Evolutionary conservation across 2,113 vertebrate genomes (phyloP).

Genomic region (Sinocyclocheilus rhinocerous): DNA sequence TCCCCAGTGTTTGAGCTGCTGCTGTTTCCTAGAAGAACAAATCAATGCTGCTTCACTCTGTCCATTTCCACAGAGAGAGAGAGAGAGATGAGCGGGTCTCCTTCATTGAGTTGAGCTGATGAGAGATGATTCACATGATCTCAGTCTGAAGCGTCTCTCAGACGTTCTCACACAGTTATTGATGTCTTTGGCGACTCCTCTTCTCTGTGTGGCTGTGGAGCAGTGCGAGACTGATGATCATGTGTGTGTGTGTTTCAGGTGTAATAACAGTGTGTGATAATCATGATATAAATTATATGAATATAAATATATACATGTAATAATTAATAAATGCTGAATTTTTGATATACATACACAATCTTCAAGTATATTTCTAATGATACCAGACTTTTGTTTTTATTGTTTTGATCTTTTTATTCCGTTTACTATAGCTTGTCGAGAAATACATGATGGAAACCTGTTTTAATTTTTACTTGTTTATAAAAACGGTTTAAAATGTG

Average conservation of each 20-base stretch:
- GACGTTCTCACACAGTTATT: background rate
- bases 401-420: too few relatives aligned
- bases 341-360: too few relatives aligned
- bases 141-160: background rate
- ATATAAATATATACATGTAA: too few relatives aligned
- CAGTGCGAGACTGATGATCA: background rate
- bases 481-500: too few relatives aligned
- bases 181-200: background rate
- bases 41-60: slow-evolving; percentile 71
- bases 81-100: slow-evolving; percentile 39
- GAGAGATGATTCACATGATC: background rate
- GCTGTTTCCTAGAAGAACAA: slow-evolving; percentile 74
- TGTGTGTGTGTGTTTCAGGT: background rate
- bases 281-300: too few relatives aligned
- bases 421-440: too few relatives aligned
- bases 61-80: slow-evolving; percentile 38
- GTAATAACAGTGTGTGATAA: background rate
- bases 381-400: too few relatives aligned
- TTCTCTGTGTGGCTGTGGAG: background rate
- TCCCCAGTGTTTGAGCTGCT: slow-evolving; percentile 70
- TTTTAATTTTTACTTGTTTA: too few relatives aligned
- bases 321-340: too few relatives aligned
- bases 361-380: too few relatives aligned
- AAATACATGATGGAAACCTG: too few relatives aligned
- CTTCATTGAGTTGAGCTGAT: background rate